Evolutionary conservation across 1,140 invertebrate species (phyloP), one percentile per base, ranked within the genome.

Genomic region (Oedothorax gibbosus): DNA sequence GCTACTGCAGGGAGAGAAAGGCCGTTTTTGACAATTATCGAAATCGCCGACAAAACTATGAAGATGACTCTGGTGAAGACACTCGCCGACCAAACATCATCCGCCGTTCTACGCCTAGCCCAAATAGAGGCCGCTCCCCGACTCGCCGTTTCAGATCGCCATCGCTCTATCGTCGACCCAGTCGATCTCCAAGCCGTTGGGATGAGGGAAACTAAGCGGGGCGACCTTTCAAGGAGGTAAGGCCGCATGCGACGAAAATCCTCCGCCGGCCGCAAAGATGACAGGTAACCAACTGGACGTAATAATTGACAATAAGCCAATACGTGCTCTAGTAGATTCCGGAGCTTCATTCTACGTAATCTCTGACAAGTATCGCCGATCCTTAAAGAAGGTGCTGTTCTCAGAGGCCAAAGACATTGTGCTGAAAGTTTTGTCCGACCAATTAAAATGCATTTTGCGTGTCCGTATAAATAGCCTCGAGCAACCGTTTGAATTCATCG

Each of bases 211-310:
- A 56, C 64, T 49, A 21, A 79, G 7, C 18, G 10, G 7, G 7
- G 64, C n/a, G 18, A 79, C 64, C 51, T 56, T 35, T 14, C 64
- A 53, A 20, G 50, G 50, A 66, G 49, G 76, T 78, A 12, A 56
- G 64, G 50, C 11, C 18, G n/a, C 12, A 66, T 66, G 50, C 53
- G 10, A 66, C 56, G 64, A 79, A 79, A 79, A 79, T 79, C 64
- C 64, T 68, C 76, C 20, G 11, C 68, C 50, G 9, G 51, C 50
- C 64, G 50, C 64, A 21, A 64, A 77, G 35, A 79, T 79, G 64
- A 20, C n/a, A 7, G 18, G 51, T 11, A 79, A 79, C 50, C 14
- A 66, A 6, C 10, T 51, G 20, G 15, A 77, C 3, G 57, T 20
- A 62, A 77, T 51, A 15, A n/a, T 76, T 14, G 10, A 77, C 53